Base-by-base conservation (phyloP, 2,797 vertebrate species). In the Melanotaenia pygmaea region DNA sequence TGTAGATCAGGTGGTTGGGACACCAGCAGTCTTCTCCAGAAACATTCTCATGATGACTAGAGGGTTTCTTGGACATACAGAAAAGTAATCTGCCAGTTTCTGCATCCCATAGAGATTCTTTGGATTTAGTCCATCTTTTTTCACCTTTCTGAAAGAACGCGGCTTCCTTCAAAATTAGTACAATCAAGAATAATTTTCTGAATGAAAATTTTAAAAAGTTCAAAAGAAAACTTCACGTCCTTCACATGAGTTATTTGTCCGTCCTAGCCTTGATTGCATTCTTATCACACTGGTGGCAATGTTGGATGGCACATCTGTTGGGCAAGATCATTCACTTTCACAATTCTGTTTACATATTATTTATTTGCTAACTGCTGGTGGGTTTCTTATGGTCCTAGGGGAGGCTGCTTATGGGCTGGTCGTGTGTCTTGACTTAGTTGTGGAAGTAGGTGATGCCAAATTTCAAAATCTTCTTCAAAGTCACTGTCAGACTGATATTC, bases 211-310 rank as follows among this genome's bases (percentile, higher is more conserved):
- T n/a, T 26, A 12, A 62, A 62, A 43, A 62, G 59, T 7, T 43
- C 59, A 43, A 62, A 26, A 40, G 37, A 61, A 61, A 24, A 62
- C 54, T 59, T 30, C 1, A n/a, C 1, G 26, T 26, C 26, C 26
- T 26, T 26, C 26, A 26, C 26, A 14, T 62, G 72, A 69, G 32
- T 56, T 58, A 57, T 51, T 14, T 22, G 58, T 59, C 16, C 67
- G 2, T 53, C 9, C 43, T 38, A 34, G 13, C 20, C 34, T 13
- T 37, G 32, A 47, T 65, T 65, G 30, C 30, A 35, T 24, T 14
- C 11, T 65, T 54, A 53, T 65, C 38, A 40, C 13, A 40, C 13
- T 13, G 12, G 4, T 40, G 38, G 1, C 16, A 32, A 65, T 47
- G 2, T 51, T 11, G 9, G 18, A 10, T 47, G 62, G 6, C 30